Evolutionary conservation across 2,797 vertebrate genomes (phyloP).

Genomic region (Acipenser ruthenus): DNA sequence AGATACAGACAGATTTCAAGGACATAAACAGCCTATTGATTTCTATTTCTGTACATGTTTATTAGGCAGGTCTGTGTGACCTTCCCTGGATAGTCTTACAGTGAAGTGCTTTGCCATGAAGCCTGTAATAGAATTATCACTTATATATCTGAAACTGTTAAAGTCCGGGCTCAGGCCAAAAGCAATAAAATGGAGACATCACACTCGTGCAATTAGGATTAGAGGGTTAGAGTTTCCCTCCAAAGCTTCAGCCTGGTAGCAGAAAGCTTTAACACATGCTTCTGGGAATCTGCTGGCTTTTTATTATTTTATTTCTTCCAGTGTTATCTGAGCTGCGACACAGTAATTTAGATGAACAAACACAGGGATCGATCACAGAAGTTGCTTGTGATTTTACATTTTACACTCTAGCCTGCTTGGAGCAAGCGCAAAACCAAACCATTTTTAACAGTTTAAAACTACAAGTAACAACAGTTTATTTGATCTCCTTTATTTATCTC

Average conservation of each 20-base stretch:
- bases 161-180: conserved; percentile 25
- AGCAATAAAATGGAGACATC: conserved; percentile 23
- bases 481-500: too few relatives aligned
- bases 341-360: too few relatives aligned
- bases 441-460: too few relatives aligned
- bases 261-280: not conserved
- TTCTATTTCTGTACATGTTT: conserved; percentile 57
- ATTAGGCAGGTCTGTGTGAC: conserved; percentile 39
- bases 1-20: conserved; percentile 31
- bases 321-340: too few relatives aligned
- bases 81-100: conserved; percentile 32
- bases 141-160: conserved; percentile 31
- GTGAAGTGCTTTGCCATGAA: conserved; percentile 14
- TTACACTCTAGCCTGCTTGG: too few relatives aligned
- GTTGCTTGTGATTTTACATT: too few relatives aligned
- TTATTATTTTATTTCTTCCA: not conserved
- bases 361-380: too few relatives aligned
- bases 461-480: too few relatives aligned
- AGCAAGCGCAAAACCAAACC: too few relatives aligned
- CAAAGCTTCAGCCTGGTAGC: not conserved
- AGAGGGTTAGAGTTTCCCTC: conserved; percentile 10
- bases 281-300: not conserved
- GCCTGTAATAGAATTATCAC: conserved; percentile 47
- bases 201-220: conserved; percentile 12
- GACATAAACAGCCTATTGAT: conserved; percentile 39